These are phyloP conservation scores for Cephus spinipes DNA, from an alignment of 2,888 invertebrate species.

Conservation along the genomic window DNA sequence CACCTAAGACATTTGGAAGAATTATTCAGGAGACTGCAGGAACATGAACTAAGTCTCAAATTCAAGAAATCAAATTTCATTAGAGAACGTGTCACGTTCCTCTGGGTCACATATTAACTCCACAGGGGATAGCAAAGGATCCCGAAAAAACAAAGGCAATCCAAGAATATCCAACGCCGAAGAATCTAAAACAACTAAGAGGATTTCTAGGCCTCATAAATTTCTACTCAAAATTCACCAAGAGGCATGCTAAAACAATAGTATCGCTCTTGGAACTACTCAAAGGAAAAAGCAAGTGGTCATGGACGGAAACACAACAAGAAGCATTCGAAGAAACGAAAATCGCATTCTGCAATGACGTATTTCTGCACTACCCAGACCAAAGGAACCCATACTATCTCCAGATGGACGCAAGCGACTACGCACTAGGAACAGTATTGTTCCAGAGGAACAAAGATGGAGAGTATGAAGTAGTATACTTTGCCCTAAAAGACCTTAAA, in stretches of 20 bases:
- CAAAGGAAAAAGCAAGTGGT: not conserved
- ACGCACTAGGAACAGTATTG: too few relatives aligned
- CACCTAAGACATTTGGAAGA: conserved; percentile 17
- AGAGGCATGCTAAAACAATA: conserved; percentile 21
- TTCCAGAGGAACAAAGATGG: too few relatives aligned
- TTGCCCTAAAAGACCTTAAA: conserved; percentile 12
- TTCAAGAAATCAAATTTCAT: conserved; percentile 32
- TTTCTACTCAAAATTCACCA: conserved; percentile 25
- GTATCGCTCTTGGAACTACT: conserved; percentile 23
- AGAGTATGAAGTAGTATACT: too few relatives aligned
- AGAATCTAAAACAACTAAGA: conserved; percentile 25
- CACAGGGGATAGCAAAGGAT: conserved; percentile 30
- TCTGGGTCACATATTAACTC: conserved; percentile 35
- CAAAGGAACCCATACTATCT: not conserved
- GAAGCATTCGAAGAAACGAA: too few relatives aligned
- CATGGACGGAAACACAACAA: not conserved
- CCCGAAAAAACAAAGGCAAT: conserved; percentile 30
- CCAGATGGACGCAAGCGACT: too few relatives aligned
- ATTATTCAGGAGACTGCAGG: conserved; percentile 20
- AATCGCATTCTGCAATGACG: too few relatives aligned
- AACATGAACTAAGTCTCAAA: conserved; percentile 28
- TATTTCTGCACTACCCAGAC: too few relatives aligned
- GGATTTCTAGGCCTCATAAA: conserved; percentile 31
- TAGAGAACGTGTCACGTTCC: conserved; percentile 19
- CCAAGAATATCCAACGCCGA: conserved; percentile 29